Base-by-base conservation (phyloP, 2,888 invertebrate species). In the Hydroisotoma schaefferi region DNA sequence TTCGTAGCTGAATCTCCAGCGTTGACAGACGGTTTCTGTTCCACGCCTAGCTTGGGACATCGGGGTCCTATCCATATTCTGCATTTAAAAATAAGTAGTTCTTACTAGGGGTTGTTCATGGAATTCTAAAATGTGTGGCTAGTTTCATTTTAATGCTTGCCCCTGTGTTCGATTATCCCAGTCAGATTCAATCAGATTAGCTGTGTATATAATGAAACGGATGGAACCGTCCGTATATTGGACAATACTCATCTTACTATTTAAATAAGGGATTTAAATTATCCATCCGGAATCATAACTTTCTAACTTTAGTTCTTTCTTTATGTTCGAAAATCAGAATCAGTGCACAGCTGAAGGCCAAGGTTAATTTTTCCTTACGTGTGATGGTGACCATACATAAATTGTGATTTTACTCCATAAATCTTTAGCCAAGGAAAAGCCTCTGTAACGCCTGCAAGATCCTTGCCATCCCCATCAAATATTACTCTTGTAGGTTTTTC, bases 141-240 rank as follows among this genome's bases (percentile, higher is more conserved):
- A 33, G 8, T 33, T 33, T 6, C 12, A 6, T 43, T 6, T 15
- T 20, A 15, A 43, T 18, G 12, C 43, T 43, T 76, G 89, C 84
- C 94, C 94, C 77, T 98, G 95, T 0, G 94, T 92, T 72, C 94
- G 85, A 76, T 94, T 89, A 73, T 88, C 85, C 97, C 97, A 98
- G 77, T 98, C 97, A 66, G 88, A 87, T 25, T 85, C 81, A 70
- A 94, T 88, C 2, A 97, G 80, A 79, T 98, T 98, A 0, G 95
- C 93, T 0, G 95, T 95, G 0, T 90, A 90, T 29, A 97, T 84
- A 0, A 94, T 86, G 5, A 97, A 85, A 12, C 94, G 80, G 55
- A 95, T 78, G 0, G 90, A 89, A 0, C 85, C 83, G 73, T 93
- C 87, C 63, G 83, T 86, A 74, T 94, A 94, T 51, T 85, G 83